Base-by-base conservation (phyloP, 2,797 vertebrate genomes). In the Nasua narica region DNA sequence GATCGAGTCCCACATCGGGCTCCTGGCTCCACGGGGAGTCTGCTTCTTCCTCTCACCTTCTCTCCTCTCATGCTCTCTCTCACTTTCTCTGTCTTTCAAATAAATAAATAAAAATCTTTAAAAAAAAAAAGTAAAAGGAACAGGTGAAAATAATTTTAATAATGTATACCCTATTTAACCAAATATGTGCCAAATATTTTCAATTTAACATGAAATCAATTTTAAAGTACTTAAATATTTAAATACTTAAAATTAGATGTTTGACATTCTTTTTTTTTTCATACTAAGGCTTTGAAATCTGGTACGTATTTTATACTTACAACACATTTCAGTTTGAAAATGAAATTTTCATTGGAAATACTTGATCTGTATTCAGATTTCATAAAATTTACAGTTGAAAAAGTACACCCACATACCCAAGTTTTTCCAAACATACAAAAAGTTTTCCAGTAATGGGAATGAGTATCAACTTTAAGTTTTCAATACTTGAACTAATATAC, bases 321-420 rank as follows among this genome's bases (percentile, higher is more conserved):
- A 91, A 58, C 19, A 60, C 54, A 74, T 88, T 96, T 92, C 46
- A 86, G 48, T 88, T 94, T 82, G 52, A 89, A 93, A 27, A 23
- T 86, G 89, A 90, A 94, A 83, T 96, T 94, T 96, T 95, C 62
- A 54, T 85, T 89, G 69, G 54, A 95, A 96, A 82, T 97, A 69
- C 16, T 88, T 81, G 35, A 25, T 87, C 46, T 94, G 13, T 94
- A 92, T 93, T 95, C 72, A 95, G 62, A 82, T 87, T 85, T 96
- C 21, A 48, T 95, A 95, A 95, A 96, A 92, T 48, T 91, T 84
- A 82, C 60, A 65, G 72, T 94, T 89, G 43, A 88, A 87, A 91
- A 87, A 92, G 54, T 87, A 67, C 21, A 76, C 43, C 87, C 37
- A 86, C 25, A 58, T 69, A 48, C 23, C 48, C 78, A 79, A 23